A percentile compares a stretch with the other conserved stretches of the same genome.
These are phyloP conservation scores for Meandrusa payeni DNA, from an alignment of 2,888 invertebrate genomes.

Conservation along the genomic window DNA sequence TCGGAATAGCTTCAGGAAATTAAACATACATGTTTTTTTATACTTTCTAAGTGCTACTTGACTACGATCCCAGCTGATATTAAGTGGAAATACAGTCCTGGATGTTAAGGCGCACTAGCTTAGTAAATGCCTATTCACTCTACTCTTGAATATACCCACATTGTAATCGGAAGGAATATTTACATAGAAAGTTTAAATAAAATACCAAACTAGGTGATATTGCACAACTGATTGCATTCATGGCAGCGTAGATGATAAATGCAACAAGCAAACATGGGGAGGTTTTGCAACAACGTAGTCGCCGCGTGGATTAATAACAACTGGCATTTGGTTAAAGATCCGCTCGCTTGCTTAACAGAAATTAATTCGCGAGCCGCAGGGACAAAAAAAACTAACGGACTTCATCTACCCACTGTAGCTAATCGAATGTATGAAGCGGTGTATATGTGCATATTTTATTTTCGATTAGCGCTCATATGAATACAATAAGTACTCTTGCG, in stretches of 20 bases:
- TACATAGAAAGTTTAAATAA: too few species aligned
- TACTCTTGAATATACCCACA: too few species aligned
- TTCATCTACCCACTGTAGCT: constrained; percentile 2
- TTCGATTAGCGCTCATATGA: constrained; percentile 55
- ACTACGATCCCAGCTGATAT: too few species aligned
- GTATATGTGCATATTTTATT: constrained; percentile 23
- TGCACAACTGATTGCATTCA: background rate
- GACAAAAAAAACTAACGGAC: constrained; percentile 41
- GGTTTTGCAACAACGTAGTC: background rate
- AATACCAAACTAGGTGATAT: too few species aligned
- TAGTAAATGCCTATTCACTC: too few species aligned
- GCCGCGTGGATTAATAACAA: background rate
- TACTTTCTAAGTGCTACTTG: too few species aligned
- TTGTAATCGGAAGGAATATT: too few species aligned
- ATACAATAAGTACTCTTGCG: constrained; percentile 56
- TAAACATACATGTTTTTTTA: too few species aligned
- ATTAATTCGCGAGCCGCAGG: constrained; percentile 1
- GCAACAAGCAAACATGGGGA: background rate
- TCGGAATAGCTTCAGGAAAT: too few species aligned
- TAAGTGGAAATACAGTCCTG: too few species aligned
- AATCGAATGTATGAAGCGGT: constrained; percentile 15
- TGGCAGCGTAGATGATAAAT: constrained; percentile 1
- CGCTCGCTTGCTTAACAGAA: constrained; percentile 8
- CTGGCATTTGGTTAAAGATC: constrained; percentile 6
- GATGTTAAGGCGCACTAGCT: too few species aligned